Conservation (phyloP, 2,113 vertebrate species). For the Corythornis madagascariensis region DNA sequence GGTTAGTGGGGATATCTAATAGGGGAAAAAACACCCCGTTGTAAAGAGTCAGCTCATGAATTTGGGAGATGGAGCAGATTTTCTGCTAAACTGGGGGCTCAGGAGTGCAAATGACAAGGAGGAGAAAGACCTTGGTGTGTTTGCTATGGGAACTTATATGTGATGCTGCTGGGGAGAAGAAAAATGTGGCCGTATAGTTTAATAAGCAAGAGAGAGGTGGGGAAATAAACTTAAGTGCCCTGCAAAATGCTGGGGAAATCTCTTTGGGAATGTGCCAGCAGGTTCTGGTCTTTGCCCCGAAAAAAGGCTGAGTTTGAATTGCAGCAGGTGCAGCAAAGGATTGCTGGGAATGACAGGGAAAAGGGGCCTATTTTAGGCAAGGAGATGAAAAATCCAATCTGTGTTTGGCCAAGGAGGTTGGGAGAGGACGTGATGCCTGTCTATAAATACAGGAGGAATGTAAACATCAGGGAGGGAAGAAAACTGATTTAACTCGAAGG, state of each 20-base stretch:
- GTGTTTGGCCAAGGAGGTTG: background rate
- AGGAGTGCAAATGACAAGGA: background rate
- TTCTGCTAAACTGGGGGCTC: background rate
- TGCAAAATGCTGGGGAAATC: background rate
- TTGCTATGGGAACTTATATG: fast-evolving
- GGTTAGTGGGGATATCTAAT: background rate
- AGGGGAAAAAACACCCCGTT: background rate
- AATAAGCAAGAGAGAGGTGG: background rate
- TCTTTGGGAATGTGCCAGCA: background rate
- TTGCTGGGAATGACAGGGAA: background rate
- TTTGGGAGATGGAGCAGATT: background rate
- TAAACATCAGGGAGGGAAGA: slow-evolving; percentile 37
- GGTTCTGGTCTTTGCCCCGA: background rate
- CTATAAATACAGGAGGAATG: slow-evolving; percentile 40
- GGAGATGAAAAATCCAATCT: slow-evolving; percentile 1
- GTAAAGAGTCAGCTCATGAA: background rate
- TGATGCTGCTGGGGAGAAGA: background rate
- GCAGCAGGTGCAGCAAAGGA: background rate
- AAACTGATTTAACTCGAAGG: slow-evolving; percentile 1
- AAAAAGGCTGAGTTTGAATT: background rate
- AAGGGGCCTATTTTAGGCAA: background rate
- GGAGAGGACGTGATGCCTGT: background rate
- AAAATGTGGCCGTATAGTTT: fast-evolving
- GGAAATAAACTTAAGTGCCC: background rate
- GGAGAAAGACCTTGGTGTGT: background rate